Evolutionary conservation across 2,113 vertebrate species (phyloP).

Genomic region (Phycodurus eques): DNA sequence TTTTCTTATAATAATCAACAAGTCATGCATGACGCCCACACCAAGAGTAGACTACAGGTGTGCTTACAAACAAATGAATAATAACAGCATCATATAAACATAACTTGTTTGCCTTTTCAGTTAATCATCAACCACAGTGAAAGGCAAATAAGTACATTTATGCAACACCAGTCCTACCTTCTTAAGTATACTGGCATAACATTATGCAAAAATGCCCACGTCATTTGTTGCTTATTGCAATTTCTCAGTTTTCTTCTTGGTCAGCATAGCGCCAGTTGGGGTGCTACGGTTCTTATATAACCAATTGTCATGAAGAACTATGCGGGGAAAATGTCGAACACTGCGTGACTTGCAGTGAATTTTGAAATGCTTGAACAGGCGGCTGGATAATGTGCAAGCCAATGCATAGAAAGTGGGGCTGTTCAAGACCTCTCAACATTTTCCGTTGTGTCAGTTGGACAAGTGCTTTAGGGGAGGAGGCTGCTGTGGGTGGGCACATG

Average conservation of each 20-base stretch:
- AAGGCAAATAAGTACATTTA: neutral
- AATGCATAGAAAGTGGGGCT: neutral
- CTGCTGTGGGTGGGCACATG: slow-evolving; percentile 16
- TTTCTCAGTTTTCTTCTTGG: no score
- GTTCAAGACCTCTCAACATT: no score
- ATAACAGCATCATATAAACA: neutral
- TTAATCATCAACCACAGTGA: neutral
- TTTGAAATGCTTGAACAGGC: slow-evolving; percentile 39
- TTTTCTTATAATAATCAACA: no score
- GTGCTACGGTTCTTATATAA: no score
- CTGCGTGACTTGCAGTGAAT: slow-evolving; percentile 17
- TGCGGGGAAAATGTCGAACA: no score
- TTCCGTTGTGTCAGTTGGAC: slow-evolving; percentile 9
- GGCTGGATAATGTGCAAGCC: slow-evolving; percentile 12
- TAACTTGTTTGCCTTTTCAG: neutral
- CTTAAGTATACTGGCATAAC: neutral
- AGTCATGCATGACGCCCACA: no score
- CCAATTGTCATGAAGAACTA: neutral
- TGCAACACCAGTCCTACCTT: neutral
- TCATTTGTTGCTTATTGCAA: no score
- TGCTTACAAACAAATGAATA: neutral
- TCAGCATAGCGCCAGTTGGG: neutral
- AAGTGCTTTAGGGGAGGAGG: slow-evolving; percentile 9
- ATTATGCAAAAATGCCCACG: no score
- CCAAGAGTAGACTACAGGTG: neutral